Base-by-base conservation (phyloP, 1,140 invertebrate species). In the Hylaeus volcanicus region DNA sequence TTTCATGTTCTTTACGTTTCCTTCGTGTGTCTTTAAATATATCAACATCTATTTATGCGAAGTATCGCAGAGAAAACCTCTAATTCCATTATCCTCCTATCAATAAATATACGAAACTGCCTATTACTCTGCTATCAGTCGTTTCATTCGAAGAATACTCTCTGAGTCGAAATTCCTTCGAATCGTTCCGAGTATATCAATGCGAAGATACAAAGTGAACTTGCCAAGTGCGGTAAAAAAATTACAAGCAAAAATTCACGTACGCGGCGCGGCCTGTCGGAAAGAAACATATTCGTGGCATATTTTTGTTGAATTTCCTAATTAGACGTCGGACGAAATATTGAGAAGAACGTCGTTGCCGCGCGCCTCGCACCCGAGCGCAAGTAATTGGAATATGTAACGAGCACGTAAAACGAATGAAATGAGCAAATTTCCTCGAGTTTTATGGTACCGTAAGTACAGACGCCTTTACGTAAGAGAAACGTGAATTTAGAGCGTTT, bases 381-480 rank as follows among this genome's bases (percentile, higher is more conserved):
- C 45, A 48, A 9, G 63, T 86, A 85, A 85, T 86, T 85, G 71
- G 65, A 86, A 82, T 85, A 74, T 63, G 72, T 85, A 86, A 82
- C 65, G 83, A 85, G 61, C 61, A 60, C 65, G 70, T 58, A 82
- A 74, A 84, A 85, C 74, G 48, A 61, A 86, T 82, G 56, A 56
- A 74, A 72, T 64, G 66, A 70, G 37, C 55, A 41, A 72, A 64
- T 87, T 87, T 84, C 72, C 56, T 71, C 64, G 63, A 73, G 51
- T 65, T 86, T 65, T 58, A 63, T 60, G 60, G 61, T 53, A 48
- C 55, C 43, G 3, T 74, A 58, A 74, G 71, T 74, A 41, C 71
- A 39, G 37, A 51, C 14, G 5, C n/a, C 56, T 53, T 79, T 65
- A 73, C 51, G 70, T 58, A 79, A 74, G 61, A 26, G 60, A 43